phyloP scores from a whole-genome alignment of 1,140 invertebrate genomes.

The Druon quercuslanigerum region DNA sequence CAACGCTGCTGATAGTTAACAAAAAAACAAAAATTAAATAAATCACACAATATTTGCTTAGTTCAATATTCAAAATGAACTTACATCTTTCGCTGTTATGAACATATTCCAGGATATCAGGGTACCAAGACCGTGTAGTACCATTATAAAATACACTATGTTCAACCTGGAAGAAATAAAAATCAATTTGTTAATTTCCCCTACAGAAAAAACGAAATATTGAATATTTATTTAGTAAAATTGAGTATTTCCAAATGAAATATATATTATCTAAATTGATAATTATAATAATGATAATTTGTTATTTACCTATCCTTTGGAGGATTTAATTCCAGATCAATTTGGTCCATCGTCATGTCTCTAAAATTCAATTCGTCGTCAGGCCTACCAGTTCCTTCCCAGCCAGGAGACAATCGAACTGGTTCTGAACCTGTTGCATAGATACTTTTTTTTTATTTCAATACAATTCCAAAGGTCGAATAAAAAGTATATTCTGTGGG shows the following conservation, averaged over 20 bases:
- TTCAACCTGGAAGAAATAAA: slow-evolving; percentile 78
- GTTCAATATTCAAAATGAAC: slow-evolving; percentile 58
- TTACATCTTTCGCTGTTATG: slow-evolving; percentile 93
- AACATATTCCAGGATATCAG: slow-evolving; percentile 99
- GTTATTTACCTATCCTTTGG: slow-evolving; percentile 81
- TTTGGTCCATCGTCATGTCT: slow-evolving; percentile 85
- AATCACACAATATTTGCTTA: no score
- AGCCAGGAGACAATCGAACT: slow-evolving; percentile 88
- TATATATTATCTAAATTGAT: background rate
- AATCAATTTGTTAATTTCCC: no score
- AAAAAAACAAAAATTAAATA: no score
- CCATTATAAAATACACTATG: slow-evolving; percentile 92
- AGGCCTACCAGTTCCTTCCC: slow-evolving; percentile 89
- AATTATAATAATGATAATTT: slow-evolving; percentile 34
- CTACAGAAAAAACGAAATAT: no score
- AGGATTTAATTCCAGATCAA: slow-evolving; percentile 83
- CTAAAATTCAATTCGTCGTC: slow-evolving; percentile 90
- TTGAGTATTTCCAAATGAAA: background rate
- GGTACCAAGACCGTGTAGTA: slow-evolving; percentile 96
- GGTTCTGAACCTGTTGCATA: slow-evolving; percentile 77
- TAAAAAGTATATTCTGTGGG: background rate
- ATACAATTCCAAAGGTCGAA: background rate
- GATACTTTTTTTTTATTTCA: slow-evolving; percentile 13
- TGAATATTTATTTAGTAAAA: no score
- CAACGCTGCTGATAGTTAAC: no score